phyloP scores from a whole-genome alignment of 2,113 vertebrate species.

The Phaethon lepturus region DNA sequence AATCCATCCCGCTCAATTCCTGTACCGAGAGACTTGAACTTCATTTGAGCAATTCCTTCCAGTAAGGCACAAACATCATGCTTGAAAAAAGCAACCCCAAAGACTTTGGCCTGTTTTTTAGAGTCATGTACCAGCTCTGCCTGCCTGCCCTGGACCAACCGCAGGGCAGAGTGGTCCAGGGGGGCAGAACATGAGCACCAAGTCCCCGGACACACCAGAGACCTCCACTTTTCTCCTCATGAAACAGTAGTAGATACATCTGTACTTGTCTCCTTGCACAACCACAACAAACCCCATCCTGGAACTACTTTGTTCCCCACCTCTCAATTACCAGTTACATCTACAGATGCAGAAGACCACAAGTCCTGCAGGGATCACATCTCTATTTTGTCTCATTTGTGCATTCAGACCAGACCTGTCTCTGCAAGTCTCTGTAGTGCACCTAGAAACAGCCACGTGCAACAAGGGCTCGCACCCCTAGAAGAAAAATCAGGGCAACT shows the following conservation, averaged over 20 bases:
- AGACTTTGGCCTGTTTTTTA: not conserved
- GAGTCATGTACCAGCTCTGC: not conserved
- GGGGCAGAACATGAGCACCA: not conserved
- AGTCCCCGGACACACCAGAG: not conserved
- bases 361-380: not conserved
- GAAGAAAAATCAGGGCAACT: not conserved
- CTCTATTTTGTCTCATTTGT: not conserved
- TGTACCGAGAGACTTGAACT: not conserved
- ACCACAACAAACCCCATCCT: not conserved
- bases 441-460: not conserved
- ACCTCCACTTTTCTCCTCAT: not conserved
- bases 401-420: not conserved
- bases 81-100: not conserved
- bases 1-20: not conserved
- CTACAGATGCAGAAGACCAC: not conserved
- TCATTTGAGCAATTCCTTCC: not conserved
- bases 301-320: not conserved
- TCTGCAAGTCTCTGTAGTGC: not conserved
- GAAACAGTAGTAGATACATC: not conserved
- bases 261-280: not conserved
- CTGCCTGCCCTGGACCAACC: not conserved
- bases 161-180: not conserved
- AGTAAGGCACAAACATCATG: not conserved
- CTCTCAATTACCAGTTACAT: not conserved
- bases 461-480: fast-evolving